Evolutionary conservation across 1,140 invertebrate genomes (phyloP).

Genomic region (Drosophila tsacasi): DNA sequence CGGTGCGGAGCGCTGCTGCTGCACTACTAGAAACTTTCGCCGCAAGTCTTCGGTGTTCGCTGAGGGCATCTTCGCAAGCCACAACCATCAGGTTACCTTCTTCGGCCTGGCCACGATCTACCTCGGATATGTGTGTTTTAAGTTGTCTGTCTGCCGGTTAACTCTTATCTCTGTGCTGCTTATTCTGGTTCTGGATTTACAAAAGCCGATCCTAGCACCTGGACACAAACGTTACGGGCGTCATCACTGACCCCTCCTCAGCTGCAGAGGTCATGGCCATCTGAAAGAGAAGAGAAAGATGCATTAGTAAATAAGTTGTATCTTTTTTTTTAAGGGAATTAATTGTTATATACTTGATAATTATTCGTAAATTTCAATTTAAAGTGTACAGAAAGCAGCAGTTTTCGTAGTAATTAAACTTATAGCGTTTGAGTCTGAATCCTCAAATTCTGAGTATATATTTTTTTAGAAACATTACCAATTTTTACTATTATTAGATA

Average conservation of each 20-base stretch:
- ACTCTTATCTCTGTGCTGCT: background rate
- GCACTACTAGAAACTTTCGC: conserved; percentile 84
- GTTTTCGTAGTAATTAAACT: too few species aligned
- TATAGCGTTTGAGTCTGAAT: background rate
- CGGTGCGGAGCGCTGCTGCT: conserved; percentile 80
- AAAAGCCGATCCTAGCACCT: conserved; percentile 23
- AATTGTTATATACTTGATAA: background rate
- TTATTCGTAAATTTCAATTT: background rate
- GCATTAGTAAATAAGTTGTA: background rate
- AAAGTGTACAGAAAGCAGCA: background rate
- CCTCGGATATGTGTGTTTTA: conserved; percentile 34
- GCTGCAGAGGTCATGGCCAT: conserved; percentile 34
- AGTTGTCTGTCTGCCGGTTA: background rate
- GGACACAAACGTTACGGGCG: conserved; percentile 1
- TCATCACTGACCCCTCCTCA: conserved; percentile 33
- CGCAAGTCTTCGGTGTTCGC: conserved; percentile 84
- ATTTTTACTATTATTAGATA: background rate
- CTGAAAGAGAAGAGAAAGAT: conserved; percentile 13
- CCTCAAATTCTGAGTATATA: background rate
- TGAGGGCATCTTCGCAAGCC: conserved; percentile 80
- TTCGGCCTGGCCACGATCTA: conserved; percentile 36
- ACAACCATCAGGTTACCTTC: conserved; percentile 74
- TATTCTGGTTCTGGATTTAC: background rate
- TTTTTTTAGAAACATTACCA: background rate
- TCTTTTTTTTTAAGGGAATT: background rate